Conservation (phyloP, 2,888 invertebrate species). For the Acrobasis suavella region DNA sequence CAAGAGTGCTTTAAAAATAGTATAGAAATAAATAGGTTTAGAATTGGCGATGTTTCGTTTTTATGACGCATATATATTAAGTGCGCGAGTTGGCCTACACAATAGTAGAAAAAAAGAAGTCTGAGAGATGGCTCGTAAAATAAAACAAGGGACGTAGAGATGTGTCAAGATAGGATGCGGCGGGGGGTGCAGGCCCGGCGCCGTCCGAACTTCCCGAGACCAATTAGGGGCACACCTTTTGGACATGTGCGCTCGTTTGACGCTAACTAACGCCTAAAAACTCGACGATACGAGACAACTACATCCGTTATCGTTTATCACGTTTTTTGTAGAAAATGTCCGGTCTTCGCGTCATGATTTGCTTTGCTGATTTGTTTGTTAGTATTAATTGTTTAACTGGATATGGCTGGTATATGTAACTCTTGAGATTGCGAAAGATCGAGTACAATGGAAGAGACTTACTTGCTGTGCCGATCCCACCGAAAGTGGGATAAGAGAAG, state of each 20-base stretch:
- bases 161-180: slow-evolving; percentile 79
- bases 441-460: too few species aligned
- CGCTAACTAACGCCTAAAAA: slow-evolving; percentile 72
- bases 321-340: slow-evolving; percentile 44
- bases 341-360: slow-evolving; percentile 13
- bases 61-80: slow-evolving; percentile 71
- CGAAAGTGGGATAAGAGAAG: too few species aligned
- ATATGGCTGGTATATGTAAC: too few species aligned
- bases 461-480: too few species aligned
- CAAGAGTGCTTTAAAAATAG: slow-evolving; percentile 37
- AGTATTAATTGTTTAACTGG: not conserved
- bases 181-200: slow-evolving; percentile 68
- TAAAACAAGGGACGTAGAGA: slow-evolving; percentile 81
- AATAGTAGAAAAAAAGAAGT: slow-evolving; percentile 67
- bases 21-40: slow-evolving; percentile 45
- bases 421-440: too few species aligned
- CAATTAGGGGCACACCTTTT: slow-evolving; percentile 82
- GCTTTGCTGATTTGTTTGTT: slow-evolving; percentile 11
- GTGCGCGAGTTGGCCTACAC: slow-evolving; percentile 59
- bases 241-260: slow-evolving; percentile 77
- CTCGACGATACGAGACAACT: slow-evolving; percentile 59
- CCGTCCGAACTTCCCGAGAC: slow-evolving; percentile 64
- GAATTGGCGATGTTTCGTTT: slow-evolving; percentile 61
- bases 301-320: slow-evolving; percentile 73
- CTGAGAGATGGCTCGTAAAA: slow-evolving; percentile 79